Base-by-base conservation (phyloP, 2,888 invertebrate species). In the Rhyacophila evoluta region DNA sequence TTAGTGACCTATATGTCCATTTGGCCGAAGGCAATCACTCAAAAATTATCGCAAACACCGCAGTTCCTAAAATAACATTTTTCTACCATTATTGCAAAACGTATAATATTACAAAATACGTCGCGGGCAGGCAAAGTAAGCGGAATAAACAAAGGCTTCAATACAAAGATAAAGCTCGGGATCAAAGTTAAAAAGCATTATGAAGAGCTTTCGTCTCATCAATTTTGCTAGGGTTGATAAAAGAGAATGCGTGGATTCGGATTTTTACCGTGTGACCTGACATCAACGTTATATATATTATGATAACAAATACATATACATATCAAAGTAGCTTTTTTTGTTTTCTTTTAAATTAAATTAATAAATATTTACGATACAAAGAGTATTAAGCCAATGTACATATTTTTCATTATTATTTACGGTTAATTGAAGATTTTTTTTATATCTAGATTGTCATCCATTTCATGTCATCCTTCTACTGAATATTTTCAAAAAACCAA, bases 111-210 rank as follows among this genome's bases (percentile, higher is more conserved):
- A 55, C 55, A 12, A 55, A 55, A 55, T 55, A 55, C 55, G 55
- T 55, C 55, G 19, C 8, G 19, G 10, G 1, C 55, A 55, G 55
- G 19, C 19, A 55, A 55, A 19, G 55, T 19, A 55, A 55, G 25
- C 55, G 55, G 55, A 55, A 55, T 55, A 55, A 55, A 55, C 55
- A 55, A 25, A 55, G 19, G 25, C 55, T 55, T 10, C 25, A 55
- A 55, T 55, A 55, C 55, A 55, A 55, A 25, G 55, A 55, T 55
- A 55, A 19, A 25, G 25, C 55, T 55, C 55, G 25, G 55, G 55
- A 19, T 55, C 55, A 55, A 55, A 55, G 55, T 55, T 55, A 55
- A 55, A 55, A 55, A 55, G 55, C 55, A 55, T 55, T 55, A 55
- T 55, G 55, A n/a, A 55, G 25, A 25, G 25, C 55, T 55, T 55